Base-by-base conservation (phyloP, 2,888 invertebrate genomes). In the Athetis lepigone region DNA sequence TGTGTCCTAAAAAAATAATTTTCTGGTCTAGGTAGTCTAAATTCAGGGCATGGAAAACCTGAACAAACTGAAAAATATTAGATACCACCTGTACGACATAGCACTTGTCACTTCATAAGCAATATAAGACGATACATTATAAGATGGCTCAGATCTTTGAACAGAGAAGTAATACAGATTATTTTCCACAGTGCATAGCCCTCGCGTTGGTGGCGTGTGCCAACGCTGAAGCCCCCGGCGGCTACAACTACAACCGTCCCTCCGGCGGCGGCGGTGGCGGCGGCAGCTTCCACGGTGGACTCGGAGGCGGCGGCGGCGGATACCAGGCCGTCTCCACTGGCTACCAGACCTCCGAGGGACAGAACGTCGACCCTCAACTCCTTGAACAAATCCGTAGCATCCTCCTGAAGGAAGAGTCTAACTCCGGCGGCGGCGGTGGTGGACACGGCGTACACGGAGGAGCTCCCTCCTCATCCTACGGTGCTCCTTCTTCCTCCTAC, bases 381-480 rank as follows among this genome's bases (percentile, higher is more conserved):
- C 96, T 98, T 75, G 98, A 98, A 86, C 97, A 98, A 92, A 96
- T 98, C 86, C 97, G 98, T 83, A 97, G 98, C 90, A 98, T 98
- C 92, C 96, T 98, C 76, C 96, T 98, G 81, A 97, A 96, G 86
- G 98, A 98, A 93, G 98, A 98, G 90, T 95, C 96, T 80, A 96
- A 96, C 25, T 93, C 94, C 57, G 95, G 95, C 70, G 93, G 94
- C 58, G 91, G 92, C 65, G 92, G 92, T 83, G 96, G 96, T 1
- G 59, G 74, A 7, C 21, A 13, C 37, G 70, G 70, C 21, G 91
- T 92, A 73, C 96, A 96, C 88, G 96, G 97, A 58, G 96, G 97
- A 62, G 96, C 94, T 58, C 97, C 97, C 63, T 96, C 96, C 50
- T 95, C 96, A 0, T 95, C 95, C 68, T 97, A 97, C 91, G 97